Evolutionary conservation across 1,140 invertebrate genomes (phyloP), one percentile per base, ranked within the genome.

Genomic region (Ridgeia piscesae): DNA sequence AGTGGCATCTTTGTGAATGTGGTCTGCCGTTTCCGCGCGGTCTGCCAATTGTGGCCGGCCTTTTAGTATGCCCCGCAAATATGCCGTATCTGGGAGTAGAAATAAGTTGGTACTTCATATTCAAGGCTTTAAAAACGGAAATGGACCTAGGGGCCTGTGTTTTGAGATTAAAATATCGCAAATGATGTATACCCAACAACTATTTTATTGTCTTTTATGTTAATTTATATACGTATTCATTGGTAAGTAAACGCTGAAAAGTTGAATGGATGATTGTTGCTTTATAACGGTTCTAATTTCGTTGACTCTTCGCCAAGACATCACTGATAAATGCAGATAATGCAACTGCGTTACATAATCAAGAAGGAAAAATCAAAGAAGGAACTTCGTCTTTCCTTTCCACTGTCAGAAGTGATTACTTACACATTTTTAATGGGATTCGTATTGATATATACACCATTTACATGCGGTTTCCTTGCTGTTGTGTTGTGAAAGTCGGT

Each of bases 111-210:
- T 77, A 77, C 58, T 77, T 77, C 58, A 77, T 21, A 27, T 17
- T 77, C 58, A 77, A 77, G 58, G 27, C 58, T 77, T 77, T 77
- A 77, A 1, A 77, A 77, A 77, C 58, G 58, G 58, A 77, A 77
- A 77, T 77, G 58, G 58, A 77, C 27, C 58, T 9, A 77, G 27
- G 58, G 58, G 2, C 27, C 58, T 77, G 58, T 77, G 58, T 77
- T 77, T 77, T 77, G 58, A 77, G 58, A 77, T 31, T 77, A 77
- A 77, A 77, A 77, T 77, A 77, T 77, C 58, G 58, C 58, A 77
- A 77, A 77, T 77, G 58, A 77, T 77, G 58, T 77, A 17, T 77
- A 77, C 27, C 58, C 4, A 31, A 31, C 58, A 77, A 77, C 27
- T 77, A 77, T 77, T 77, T 77, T 77, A 77, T 77, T 77, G 14